These are phyloP conservation scores for Samia ricini DNA, from an alignment of 1,140 invertebrate species.

Conservation along the genomic window DNA sequence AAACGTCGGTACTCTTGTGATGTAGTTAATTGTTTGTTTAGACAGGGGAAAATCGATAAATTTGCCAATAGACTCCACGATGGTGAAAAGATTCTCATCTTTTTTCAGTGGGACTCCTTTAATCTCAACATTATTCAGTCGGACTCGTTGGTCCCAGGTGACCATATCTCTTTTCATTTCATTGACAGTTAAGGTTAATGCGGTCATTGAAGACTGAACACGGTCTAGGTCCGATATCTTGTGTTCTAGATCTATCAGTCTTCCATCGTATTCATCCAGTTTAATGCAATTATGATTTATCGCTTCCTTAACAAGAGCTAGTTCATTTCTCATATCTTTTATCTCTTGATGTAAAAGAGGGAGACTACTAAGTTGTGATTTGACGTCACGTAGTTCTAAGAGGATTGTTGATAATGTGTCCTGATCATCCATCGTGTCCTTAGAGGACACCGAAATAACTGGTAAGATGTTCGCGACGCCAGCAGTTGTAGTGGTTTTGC, in stretches of 20 bases:
- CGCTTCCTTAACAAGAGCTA: constrained; percentile 6
- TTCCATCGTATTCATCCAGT: constrained; percentile 9
- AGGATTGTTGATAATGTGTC: constrained; percentile 12
- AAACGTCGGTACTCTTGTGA: constrained; percentile 9
- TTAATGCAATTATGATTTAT: constrained; percentile 12
- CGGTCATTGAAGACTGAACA: constrained; percentile 1
- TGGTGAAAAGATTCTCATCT: constrained; percentile 12
- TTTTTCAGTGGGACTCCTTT: constrained; percentile 19
- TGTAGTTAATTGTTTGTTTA: constrained; percentile 15
- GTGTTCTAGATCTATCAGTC: constrained; percentile 9
- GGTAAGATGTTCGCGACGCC: not conserved
- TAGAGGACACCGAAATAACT: not conserved
- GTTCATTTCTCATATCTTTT: constrained; percentile 14
- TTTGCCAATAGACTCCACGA: constrained; percentile 10
- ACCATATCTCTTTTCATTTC: constrained; percentile 1
- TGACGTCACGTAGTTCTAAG: constrained; percentile 16
- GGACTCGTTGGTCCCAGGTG: constrained; percentile 10
- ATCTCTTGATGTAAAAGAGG: constrained; percentile 9
- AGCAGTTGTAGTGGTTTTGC: constrained; percentile 4
- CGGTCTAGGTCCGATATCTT: not conserved
- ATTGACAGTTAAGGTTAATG: not conserved
- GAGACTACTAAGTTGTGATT: constrained; percentile 11
- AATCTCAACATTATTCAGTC: constrained; percentile 17
- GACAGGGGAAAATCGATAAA: constrained; percentile 3
- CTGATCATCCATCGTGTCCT: not conserved